Conservation (phyloP, 2,797 vertebrate species). For the Adrianichthys oophorus region DNA sequence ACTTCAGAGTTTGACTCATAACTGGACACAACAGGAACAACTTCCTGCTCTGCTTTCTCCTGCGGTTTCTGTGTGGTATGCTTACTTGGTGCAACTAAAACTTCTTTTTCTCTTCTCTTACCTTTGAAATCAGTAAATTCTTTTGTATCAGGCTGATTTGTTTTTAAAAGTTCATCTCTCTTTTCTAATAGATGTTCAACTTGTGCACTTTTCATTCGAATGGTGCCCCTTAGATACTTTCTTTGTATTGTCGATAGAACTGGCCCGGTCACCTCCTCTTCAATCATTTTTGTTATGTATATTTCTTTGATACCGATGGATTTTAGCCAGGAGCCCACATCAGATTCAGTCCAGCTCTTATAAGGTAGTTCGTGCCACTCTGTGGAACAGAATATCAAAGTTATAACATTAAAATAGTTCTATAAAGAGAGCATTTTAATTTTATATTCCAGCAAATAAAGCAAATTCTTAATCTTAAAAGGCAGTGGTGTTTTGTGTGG, state of each 20-base stretch:
- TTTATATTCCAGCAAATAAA: no score
- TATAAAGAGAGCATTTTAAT: no score
- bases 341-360: conserved; percentile 65
- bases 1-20: conserved; percentile 2
- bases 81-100: not conserved
- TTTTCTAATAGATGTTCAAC: conserved; percentile 62
- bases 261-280: conserved; percentile 68
- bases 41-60: conserved; percentile 4
- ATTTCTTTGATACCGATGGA: conserved; percentile 67
- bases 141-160: not conserved
- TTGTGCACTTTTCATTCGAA: conserved; percentile 72
- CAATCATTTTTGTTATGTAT: conserved; percentile 43
- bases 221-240: conserved; percentile 45
- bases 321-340: conserved; percentile 69
- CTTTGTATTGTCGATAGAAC: conserved; percentile 47
- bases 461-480: no score
- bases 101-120: not conserved
- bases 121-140: conserved; percentile 19
- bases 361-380: conserved; percentile 29
- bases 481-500: no score
- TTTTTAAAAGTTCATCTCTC: conserved; percentile 70
- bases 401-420: no score
- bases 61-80: not conserved
- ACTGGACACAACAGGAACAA: no score
- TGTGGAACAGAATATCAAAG: conserved; percentile 10